These are phyloP conservation scores for Cacoxenus indagator DNA, from an alignment of 2,888 invertebrate genomes.

Conservation along the genomic window DNA sequence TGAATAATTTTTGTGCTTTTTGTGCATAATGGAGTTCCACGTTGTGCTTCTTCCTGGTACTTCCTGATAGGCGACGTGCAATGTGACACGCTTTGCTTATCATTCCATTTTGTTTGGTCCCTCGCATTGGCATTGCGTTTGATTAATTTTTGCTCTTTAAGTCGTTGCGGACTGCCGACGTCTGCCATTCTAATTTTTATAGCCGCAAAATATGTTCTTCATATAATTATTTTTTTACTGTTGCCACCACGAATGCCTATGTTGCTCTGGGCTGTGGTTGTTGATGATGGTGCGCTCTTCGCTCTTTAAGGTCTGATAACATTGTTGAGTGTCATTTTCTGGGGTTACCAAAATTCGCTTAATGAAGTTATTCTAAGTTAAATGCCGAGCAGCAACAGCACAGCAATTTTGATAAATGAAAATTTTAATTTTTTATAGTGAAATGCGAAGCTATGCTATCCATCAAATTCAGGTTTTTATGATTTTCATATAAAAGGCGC, in stretches of 20 bases:
- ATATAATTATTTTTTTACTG: background rate
- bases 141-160: constrained; percentile 1
- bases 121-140: constrained; percentile 6
- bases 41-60: background rate
- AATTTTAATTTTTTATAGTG: background rate
- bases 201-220: background rate
- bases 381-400: background rate
- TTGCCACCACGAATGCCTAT: background rate
- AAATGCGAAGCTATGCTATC: background rate
- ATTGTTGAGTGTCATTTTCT: no score
- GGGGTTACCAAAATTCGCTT: background rate
- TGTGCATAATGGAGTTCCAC: background rate
- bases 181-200: background rate
- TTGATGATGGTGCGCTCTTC: background rate
- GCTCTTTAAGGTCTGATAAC: background rate
- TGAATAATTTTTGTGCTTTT: background rate
- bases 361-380: background rate
- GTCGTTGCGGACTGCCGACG: background rate
- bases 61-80: background rate
- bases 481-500: no score
- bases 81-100: constrained; percentile 1
- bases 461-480: background rate
- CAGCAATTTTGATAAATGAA: background rate
- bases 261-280: background rate
- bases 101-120: background rate